Conservation (phyloP, 2,797 vertebrate species). For the Myiotriccus ornatus region DNA sequence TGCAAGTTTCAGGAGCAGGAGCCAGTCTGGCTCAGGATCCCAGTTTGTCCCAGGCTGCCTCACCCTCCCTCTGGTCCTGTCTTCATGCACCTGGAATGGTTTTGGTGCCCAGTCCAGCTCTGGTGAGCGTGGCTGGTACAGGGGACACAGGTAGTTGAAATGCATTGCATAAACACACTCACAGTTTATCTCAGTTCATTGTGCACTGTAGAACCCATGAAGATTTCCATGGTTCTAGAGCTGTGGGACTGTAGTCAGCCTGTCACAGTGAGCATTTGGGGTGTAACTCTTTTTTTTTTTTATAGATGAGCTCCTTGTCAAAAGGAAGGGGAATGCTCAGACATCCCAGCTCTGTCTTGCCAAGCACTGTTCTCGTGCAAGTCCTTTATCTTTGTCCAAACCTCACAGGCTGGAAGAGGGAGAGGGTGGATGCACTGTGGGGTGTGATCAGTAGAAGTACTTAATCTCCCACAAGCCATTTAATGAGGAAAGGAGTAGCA, state of each 20-base stretch:
- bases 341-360: background rate
- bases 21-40: background rate
- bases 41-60: background rate
- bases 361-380: background rate
- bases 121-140: too few relatives aligned
- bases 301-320: background rate
- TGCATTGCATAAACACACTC: fast-evolving
- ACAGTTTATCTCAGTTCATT: background rate
- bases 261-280: background rate
- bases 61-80: background rate
- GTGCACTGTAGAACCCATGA: background rate
- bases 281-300: background rate
- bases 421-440: background rate
- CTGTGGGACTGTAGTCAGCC: background rate
- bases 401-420: background rate
- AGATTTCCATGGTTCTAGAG: background rate
- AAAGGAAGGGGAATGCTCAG: background rate
- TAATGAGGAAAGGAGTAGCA: background rate
- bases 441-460: background rate
- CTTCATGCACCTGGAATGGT: background rate
- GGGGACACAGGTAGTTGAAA: background rate
- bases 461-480: background rate
- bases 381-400: background rate
- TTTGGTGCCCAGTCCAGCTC: background rate
- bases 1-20: background rate